Evolutionary conservation across 92 coral and sea anemone genomes (phyloP), one percentile per base, ranked within the genome.

Genomic region (Plumapathes pennacea): DNA sequence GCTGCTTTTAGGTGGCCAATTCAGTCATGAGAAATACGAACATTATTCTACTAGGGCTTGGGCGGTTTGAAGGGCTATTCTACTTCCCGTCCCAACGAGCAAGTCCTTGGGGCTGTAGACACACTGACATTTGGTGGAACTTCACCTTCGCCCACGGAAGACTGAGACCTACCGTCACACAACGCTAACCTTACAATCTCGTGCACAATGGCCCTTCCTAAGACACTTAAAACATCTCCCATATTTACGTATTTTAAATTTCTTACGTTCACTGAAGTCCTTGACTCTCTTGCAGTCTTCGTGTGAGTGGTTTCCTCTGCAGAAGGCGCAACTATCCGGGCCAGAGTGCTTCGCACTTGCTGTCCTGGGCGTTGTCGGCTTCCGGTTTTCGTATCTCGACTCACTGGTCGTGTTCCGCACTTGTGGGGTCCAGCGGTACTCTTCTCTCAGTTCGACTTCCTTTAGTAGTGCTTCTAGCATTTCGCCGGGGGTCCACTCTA

Each of bases 11-110:
- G n/a, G n/a, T n/a, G n/a, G n/a, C n/a, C n/a, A n/a, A n/a, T n/a
- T n/a, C n/a, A n/a, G n/a, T n/a, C n/a, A n/a, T n/a, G n/a, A n/a
- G n/a, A n/a, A n/a, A n/a, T n/a, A n/a, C n/a, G n/a, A n/a, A n/a
- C n/a, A n/a, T n/a, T n/a, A n/a, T n/a, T n/a, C n/a, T n/a, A 61
- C 38, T 24, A 69, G 13, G 47, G 57, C 78, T 59, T 69, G 72
- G 36, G 80, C 85, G 21, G 85, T 78, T 29, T 78, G 85, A 46
- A 78, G 59, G 28, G 80, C 85, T 11, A 71, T 59, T 41, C 69
- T 62, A 38, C 70, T 56, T 29, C 46, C 69, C 30, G 61, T 62
- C 30, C 65, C 65, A 10, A 58, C 50, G 26, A 40, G 65, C 65
- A 58, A 21, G 17, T 38, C 29, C 39, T 20, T 58, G 18, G 65